phyloP scores from a whole-genome alignment of 2,888 invertebrate species.

The Rhimphoctona megacephalus region DNA sequence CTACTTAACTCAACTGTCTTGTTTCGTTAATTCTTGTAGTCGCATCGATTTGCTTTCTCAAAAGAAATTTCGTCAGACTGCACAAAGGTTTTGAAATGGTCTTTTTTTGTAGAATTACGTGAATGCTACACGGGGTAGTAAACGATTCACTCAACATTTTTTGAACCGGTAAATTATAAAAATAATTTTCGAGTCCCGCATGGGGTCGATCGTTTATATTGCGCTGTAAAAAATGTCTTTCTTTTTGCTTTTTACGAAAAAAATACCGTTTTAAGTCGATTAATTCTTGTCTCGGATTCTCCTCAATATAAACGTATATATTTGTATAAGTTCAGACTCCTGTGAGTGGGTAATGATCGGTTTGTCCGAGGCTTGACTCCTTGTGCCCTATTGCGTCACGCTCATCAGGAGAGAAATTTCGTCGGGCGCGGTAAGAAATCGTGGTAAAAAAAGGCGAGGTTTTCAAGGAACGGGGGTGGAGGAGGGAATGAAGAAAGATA shows the following conservation, averaged over 20 bases:
- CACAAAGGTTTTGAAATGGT: slow-evolving; percentile 2
- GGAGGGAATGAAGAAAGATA: slow-evolving; percentile 21
- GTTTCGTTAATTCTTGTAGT: neutral
- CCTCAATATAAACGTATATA: neutral
- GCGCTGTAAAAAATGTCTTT: neutral
- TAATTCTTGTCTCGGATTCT: neutral
- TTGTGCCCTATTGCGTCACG: slow-evolving; percentile 58
- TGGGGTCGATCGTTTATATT: neutral
- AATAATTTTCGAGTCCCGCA: neutral
- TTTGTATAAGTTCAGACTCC: slow-evolving; percentile 26
- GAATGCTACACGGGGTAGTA: neutral
- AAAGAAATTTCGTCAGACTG: neutral
- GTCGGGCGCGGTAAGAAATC: slow-evolving; percentile 56
- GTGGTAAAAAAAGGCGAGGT: slow-evolving; percentile 35
- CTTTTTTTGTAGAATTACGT: neutral
- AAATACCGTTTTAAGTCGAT: slow-evolving; percentile 9
- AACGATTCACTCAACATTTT: neutral
- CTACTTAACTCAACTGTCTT: slow-evolving; percentile 16
- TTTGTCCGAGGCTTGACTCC: slow-evolving; percentile 37
- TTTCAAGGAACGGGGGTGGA: neutral
- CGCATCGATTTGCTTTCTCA: slow-evolving; percentile 16
- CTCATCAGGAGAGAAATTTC: slow-evolving; percentile 62
- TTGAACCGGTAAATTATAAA: neutral
- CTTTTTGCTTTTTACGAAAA: neutral
- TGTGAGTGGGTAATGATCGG: slow-evolving; percentile 52